Conservation (phyloP, 2,888 invertebrate genomes). For the Monopis laevigella region DNA sequence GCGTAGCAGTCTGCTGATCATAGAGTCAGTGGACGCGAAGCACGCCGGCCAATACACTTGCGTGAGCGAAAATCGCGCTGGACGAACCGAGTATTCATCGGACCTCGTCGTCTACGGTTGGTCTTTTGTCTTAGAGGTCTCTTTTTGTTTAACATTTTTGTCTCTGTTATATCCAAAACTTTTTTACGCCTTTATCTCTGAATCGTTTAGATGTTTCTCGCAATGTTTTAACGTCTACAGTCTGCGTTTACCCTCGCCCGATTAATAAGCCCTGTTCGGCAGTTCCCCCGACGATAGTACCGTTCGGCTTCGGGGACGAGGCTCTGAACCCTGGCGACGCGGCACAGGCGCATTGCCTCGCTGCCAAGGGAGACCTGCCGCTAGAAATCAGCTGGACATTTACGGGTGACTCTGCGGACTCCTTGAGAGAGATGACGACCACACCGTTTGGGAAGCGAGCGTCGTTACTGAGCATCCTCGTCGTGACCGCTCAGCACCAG, state of each 20-base stretch:
- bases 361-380: slow-evolving; percentile 76
- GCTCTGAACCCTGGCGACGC: slow-evolving; percentile 75
- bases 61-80: slow-evolving; percentile 69
- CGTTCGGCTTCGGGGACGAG: slow-evolving; percentile 77
- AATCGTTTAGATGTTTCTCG: slow-evolving; percentile 27
- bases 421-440: slow-evolving; percentile 63
- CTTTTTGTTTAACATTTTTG: slow-evolving; percentile 15
- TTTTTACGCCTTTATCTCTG: slow-evolving; percentile 7
- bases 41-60: slow-evolving; percentile 75
- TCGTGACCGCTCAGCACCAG: slow-evolving; percentile 71
- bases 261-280: slow-evolving; percentile 55
- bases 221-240: slow-evolving; percentile 29
- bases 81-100: slow-evolving; percentile 56
- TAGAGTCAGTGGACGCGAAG: slow-evolving; percentile 72
- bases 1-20: slow-evolving; percentile 73
- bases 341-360: slow-evolving; percentile 60
- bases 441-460: slow-evolving; percentile 67
- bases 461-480: slow-evolving; percentile 73
- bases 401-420: slow-evolving; percentile 69
- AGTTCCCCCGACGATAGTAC: slow-evolving; percentile 76
- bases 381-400: slow-evolving; percentile 79
- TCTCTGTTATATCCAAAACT: slow-evolving; percentile 9
- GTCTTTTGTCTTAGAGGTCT: slow-evolving; percentile 26
- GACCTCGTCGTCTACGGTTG: slow-evolving; percentile 69
- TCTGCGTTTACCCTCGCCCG: slow-evolving; percentile 12